A percentile compares a stretch with the other conserved stretches of the same genome.
Conservation (phyloP, 1,140 invertebrate species). For the Drosophila tsacasi region DNA sequence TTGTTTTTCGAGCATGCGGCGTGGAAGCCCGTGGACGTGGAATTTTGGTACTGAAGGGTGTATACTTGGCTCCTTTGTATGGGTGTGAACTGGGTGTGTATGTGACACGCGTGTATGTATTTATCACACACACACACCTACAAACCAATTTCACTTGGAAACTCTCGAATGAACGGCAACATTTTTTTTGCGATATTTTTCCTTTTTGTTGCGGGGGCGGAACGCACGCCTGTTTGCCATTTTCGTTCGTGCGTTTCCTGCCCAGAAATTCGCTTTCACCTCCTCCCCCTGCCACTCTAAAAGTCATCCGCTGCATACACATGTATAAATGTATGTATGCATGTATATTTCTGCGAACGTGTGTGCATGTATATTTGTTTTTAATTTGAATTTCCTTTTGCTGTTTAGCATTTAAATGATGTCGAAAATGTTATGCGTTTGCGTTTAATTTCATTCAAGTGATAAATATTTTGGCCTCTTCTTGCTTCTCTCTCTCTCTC, state of each 20-base stretch:
- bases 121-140: constrained; percentile 25
- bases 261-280: constrained; percentile 50
- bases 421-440: constrained; percentile 62
- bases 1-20: too few relatives aligned
- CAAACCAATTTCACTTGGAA: constrained; percentile 65
- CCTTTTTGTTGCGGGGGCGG: constrained; percentile 48
- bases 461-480: constrained; percentile 58
- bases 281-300: background rate
- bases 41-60: too few relatives aligned
- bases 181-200: constrained; percentile 45
- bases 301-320: constrained; percentile 6
- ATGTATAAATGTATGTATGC: constrained; percentile 13
- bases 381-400: constrained; percentile 73
- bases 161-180: constrained; percentile 58
- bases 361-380: constrained; percentile 60
- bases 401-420: constrained; percentile 80
- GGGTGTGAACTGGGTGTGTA: constrained; percentile 65
- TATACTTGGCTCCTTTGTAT: constrained; percentile 59
- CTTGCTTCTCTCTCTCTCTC: background rate
- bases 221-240: constrained; percentile 60
- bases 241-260: constrained; percentile 71
- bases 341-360: background rate
- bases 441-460: constrained; percentile 71
- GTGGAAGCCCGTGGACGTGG: too few relatives aligned
- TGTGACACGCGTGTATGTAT: constrained; percentile 60